These are phyloP conservation scores for Diorhabda sublineata DNA, from an alignment of 1,140 invertebrate genomes.

Conservation along the genomic window DNA sequence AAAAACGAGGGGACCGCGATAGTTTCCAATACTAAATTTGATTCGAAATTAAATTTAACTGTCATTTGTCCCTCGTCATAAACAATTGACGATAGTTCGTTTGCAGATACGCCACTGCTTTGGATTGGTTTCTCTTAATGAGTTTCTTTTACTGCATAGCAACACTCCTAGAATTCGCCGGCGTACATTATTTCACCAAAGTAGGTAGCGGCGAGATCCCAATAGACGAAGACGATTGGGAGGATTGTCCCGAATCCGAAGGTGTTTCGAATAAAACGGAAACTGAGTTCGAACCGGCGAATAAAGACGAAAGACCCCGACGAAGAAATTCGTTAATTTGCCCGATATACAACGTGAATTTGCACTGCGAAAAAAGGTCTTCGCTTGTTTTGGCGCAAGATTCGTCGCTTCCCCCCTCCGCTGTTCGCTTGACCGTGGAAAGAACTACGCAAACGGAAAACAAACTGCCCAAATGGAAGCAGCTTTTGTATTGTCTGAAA, in stretches of 20 bases:
- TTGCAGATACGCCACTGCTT: conserved; percentile 72
- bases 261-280: conserved; percentile 39
- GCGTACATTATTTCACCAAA: conserved; percentile 77
- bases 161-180: conserved; percentile 87
- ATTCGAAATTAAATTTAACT: too few relatives aligned
- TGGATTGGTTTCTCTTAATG: conserved; percentile 91
- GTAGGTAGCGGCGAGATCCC: conserved; percentile 78
- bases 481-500: conserved; percentile 74
- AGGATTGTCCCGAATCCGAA: conserved; percentile 54
- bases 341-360: conserved; percentile 56
- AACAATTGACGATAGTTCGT: neutral
- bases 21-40: too few relatives aligned
- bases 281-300: conserved; percentile 26
- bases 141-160: conserved; percentile 93
- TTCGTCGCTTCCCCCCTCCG: conserved; percentile 30
- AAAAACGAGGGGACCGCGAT: too few relatives aligned
- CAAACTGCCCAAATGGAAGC: conserved; percentile 67
- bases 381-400: too few relatives aligned
- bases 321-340: conserved; percentile 56
- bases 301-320: conserved; percentile 25
- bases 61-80: too few relatives aligned
- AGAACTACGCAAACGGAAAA: conserved; percentile 76
- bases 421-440: conserved; percentile 63
- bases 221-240: conserved; percentile 74
- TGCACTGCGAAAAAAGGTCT: neutral